Evolutionary conservation across 2,113 vertebrate species (phyloP).

Genomic region (Helogale parvula): DNA sequence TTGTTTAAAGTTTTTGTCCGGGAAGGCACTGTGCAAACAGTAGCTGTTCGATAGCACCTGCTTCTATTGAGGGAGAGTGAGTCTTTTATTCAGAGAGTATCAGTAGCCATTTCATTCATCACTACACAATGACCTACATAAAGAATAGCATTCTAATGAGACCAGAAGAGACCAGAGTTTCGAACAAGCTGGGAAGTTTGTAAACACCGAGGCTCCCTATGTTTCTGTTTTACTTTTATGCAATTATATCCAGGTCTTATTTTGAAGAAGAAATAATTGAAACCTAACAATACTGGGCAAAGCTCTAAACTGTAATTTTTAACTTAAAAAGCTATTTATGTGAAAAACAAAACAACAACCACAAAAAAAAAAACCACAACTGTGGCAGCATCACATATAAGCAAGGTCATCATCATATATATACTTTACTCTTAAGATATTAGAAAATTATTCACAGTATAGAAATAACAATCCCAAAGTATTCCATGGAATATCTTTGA

Average conservation of each 20-base stretch:
- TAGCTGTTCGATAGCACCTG: slow-evolving; percentile 87
- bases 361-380: no score
- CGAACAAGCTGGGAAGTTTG: slow-evolving; percentile 60
- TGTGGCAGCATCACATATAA: not conserved
- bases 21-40: slow-evolving; percentile 87
- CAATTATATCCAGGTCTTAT: slow-evolving; percentile 50
- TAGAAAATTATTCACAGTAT: slow-evolving; percentile 66
- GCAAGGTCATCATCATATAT: slow-evolving; percentile 7
- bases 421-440: slow-evolving; percentile 58
- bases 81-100: slow-evolving; percentile 79
- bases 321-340: not conserved
- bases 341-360: not conserved
- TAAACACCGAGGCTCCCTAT: slow-evolving; percentile 76
- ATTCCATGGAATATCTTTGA: not conserved
- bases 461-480: slow-evolving; percentile 7
- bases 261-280: not conserved
- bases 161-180: slow-evolving; percentile 67
- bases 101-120: slow-evolving; percentile 85
- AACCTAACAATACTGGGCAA: not conserved
- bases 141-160: slow-evolving; percentile 80
- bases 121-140: slow-evolving; percentile 83
- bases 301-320: not conserved
- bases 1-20: slow-evolving; percentile 81
- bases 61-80: slow-evolving; percentile 79
- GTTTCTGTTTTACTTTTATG: slow-evolving; percentile 64